Percentiles rank a stretch among this genome's conserved stretches.
These are phyloP conservation scores for Hydrozoanthus tunicans DNA, from an alignment of 64 coral and sea anemone genomes.

Conservation along the genomic window DNA sequence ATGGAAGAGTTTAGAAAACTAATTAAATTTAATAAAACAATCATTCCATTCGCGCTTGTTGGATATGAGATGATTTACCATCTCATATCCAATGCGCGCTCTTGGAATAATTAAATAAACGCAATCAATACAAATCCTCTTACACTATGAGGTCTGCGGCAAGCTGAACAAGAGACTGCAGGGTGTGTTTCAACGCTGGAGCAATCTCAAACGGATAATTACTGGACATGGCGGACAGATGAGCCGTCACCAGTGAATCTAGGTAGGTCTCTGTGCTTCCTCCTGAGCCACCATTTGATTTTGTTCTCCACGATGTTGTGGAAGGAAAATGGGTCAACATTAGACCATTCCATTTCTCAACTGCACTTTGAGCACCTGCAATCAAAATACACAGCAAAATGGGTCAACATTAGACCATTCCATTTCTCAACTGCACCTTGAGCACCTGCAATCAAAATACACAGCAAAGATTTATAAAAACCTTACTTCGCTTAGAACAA, in stretches of 20 bases:
- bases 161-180: slow-evolving; percentile 83
- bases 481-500: too few relatives aligned
- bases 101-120: too few relatives aligned
- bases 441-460: neutral
- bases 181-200: slow-evolving; percentile 82
- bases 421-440: slow-evolving; percentile 81
- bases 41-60: too few relatives aligned
- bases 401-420: slow-evolving; percentile 72
- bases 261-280: slow-evolving; percentile 70
- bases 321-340: slow-evolving; percentile 72
- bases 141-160: slow-evolving; percentile 77
- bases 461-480: too few relatives aligned
- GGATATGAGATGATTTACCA: too few relatives aligned
- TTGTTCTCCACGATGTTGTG: slow-evolving; percentile 44
- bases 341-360: slow-evolving; percentile 89
- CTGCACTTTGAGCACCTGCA: slow-evolving; percentile 48
- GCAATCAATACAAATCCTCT: neutral
- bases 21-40: too few relatives aligned
- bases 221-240: slow-evolving; percentile 80
- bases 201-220: slow-evolving; percentile 73
- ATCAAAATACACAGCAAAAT: slow-evolving; percentile 34
- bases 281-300: slow-evolving; percentile 32
- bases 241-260: slow-evolving; percentile 76
- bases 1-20: too few relatives aligned
- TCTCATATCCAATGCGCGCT: too few relatives aligned